A percentile compares a stretch with the other conserved stretches of the same genome.
Conservation (phyloP, 1,140 invertebrate genomes). For the Charaxes varanes region DNA sequence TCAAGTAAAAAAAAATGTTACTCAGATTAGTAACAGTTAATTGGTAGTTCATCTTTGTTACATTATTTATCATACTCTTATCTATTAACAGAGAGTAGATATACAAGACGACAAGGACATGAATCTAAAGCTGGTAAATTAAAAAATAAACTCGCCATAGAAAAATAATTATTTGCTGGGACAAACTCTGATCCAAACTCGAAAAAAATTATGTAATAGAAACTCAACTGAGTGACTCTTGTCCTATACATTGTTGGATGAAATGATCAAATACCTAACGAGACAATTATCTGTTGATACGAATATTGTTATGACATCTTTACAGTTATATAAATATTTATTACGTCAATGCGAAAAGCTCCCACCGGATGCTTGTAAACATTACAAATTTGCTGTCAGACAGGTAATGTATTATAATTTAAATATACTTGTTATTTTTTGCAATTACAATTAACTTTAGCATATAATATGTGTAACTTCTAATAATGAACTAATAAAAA, state of each 20-base stretch:
- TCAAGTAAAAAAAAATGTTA: background rate
- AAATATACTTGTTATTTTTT: background rate
- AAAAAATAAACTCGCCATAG: too few species aligned
- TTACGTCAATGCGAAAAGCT: constrained; percentile 64
- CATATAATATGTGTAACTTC: too few species aligned
- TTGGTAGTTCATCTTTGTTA: too few species aligned
- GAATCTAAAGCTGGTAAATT: too few species aligned
- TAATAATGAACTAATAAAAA: too few species aligned
- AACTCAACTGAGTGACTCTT: background rate
- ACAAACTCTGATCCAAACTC: too few species aligned
- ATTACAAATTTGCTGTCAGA: constrained; percentile 65
- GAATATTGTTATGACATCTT: constrained; percentile 56
- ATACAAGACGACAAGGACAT: too few species aligned
- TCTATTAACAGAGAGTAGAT: too few species aligned
- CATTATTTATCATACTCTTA: too few species aligned
- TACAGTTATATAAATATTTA: constrained; percentile 59
- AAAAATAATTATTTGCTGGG: too few species aligned
- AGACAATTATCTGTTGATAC: constrained; percentile 34
- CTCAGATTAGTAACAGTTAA: too few species aligned
- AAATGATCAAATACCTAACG: constrained; percentile 31
- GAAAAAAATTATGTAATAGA: constrained; percentile 9
- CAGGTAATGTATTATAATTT: constrained; percentile 35
- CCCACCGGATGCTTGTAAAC: constrained; percentile 65
- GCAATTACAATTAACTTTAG: too few species aligned
- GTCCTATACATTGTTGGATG: constrained; percentile 9